Evolutionary conservation across 2,113 vertebrate genomes (phyloP).

Genomic region (Caranx melampygus): DNA sequence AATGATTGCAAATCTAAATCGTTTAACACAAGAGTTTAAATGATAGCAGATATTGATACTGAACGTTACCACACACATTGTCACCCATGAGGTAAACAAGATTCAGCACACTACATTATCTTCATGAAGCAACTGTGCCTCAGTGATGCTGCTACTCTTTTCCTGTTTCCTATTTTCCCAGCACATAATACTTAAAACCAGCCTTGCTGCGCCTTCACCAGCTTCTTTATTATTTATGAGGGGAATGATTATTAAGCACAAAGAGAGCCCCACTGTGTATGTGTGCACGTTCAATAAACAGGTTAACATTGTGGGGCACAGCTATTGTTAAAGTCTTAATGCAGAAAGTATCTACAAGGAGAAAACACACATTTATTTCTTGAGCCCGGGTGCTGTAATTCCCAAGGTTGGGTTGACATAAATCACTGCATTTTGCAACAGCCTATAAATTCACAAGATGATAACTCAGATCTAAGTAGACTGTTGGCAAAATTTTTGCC

Average conservation of each 20-base stretch:
- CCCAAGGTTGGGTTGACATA: constrained; percentile 33
- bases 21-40: no score
- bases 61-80: neutral
- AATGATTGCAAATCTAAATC: no score
- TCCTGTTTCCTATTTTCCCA: neutral
- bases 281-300: constrained; percentile 32
- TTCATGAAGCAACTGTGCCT: neutral
- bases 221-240: constrained; percentile 51
- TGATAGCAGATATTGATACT: neutral
- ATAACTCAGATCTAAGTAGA: constrained; percentile 72
- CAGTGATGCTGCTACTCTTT: neutral
- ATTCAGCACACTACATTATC: neutral
- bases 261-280: constrained; percentile 26
- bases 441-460: constrained; percentile 65
- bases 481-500: constrained; percentile 71
- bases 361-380: constrained; percentile 19
- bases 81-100: neutral
- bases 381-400: constrained; percentile 20
- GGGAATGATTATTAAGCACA: constrained; percentile 39
- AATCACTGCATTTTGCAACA: constrained; percentile 55
- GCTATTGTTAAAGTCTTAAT: constrained; percentile 24
- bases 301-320: neutral
- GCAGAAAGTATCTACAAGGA: neutral
- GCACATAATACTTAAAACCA: constrained; percentile 9
- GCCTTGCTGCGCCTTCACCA: neutral